Conservation (phyloP, 2,797 vertebrate genomes). For the Rhyacichthys aspro region DNA sequence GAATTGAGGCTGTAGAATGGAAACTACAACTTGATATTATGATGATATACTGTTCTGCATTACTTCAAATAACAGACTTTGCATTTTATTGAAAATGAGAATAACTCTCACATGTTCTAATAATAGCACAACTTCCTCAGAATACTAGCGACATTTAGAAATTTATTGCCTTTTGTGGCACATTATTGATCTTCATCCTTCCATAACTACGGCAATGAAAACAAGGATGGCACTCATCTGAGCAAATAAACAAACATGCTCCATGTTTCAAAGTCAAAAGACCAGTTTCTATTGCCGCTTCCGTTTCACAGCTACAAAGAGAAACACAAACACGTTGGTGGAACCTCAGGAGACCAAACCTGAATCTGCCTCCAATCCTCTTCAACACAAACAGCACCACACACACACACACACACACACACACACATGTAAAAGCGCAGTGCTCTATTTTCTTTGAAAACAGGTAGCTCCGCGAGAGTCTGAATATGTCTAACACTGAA, state of each 20-base stretch:
- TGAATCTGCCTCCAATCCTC: slow-evolving; percentile 77
- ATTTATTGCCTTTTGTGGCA: slow-evolving; percentile 29
- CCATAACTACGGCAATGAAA: slow-evolving; percentile 39
- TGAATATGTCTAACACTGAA: slow-evolving; percentile 26
- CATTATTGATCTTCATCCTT: slow-evolving; percentile 57
- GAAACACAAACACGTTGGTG: slow-evolving; percentile 68
- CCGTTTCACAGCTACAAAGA: slow-evolving; percentile 66
- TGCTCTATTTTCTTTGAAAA: slow-evolving; percentile 69
- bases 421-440: slow-evolving; percentile 44
- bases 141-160: slow-evolving; percentile 8
- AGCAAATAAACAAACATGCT: slow-evolving; percentile 59
- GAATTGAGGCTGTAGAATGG: slow-evolving; percentile 1
- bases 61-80: too few species aligned
- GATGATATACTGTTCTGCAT: too few species aligned
- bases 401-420: slow-evolving; percentile 13
- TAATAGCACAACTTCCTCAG: slow-evolving; percentile 7
- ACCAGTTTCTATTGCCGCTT: slow-evolving; percentile 66
- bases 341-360: slow-evolving; percentile 76
- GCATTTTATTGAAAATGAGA: slow-evolving; percentile 5
- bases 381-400: slow-evolving; percentile 54
- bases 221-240: slow-evolving; percentile 48
- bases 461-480: slow-evolving; percentile 45
- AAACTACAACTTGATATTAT: too few species aligned
- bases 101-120: slow-evolving; percentile 16
- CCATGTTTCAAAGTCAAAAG: slow-evolving; percentile 63